These are phyloP conservation scores for Lepidocyrtoides sp. DNA, from an alignment of 2,888 invertebrate species.

Conservation along the genomic window DNA sequence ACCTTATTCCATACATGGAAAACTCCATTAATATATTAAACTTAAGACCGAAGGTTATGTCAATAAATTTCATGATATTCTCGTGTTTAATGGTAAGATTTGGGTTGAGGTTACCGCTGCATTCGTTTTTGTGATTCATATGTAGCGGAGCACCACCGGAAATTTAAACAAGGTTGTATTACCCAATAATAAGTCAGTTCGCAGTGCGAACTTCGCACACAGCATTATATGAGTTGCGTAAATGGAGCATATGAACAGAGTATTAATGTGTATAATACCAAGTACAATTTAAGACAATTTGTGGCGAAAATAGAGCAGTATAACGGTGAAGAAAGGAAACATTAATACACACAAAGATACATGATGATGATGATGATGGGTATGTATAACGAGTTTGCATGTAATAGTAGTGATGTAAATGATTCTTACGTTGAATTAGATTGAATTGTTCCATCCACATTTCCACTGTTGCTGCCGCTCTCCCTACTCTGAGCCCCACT, in stretches of 20 bases:
- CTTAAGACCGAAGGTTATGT: background rate
- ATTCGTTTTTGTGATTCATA: background rate
- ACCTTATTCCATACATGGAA: background rate
- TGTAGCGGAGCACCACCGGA: no score
- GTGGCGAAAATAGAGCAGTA: background rate
- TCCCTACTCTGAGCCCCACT: background rate
- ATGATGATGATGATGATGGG: background rate
- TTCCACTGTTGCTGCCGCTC: conserved; percentile 1
- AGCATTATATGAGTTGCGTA: conserved; percentile 13
- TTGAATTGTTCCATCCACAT: background rate
- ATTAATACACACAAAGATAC: background rate
- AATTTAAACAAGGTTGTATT: conserved; percentile 23
- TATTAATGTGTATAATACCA: background rate
- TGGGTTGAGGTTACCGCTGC: conserved; percentile 47
- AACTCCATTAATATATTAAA: background rate
- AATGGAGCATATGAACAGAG: background rate
- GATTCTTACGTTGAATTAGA: conserved; percentile 51
- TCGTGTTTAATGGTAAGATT: conserved; percentile 13
- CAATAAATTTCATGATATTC: background rate
- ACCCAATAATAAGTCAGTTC: background rate
- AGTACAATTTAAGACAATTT: background rate
- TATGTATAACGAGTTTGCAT: background rate
- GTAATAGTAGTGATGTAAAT: no score
- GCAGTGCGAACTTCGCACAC: background rate
- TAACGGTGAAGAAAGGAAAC: background rate